Evolutionary conservation across 2,113 vertebrate species (phyloP), one percentile per base, ranked within the genome.

Genomic region (Rana temporaria): DNA sequence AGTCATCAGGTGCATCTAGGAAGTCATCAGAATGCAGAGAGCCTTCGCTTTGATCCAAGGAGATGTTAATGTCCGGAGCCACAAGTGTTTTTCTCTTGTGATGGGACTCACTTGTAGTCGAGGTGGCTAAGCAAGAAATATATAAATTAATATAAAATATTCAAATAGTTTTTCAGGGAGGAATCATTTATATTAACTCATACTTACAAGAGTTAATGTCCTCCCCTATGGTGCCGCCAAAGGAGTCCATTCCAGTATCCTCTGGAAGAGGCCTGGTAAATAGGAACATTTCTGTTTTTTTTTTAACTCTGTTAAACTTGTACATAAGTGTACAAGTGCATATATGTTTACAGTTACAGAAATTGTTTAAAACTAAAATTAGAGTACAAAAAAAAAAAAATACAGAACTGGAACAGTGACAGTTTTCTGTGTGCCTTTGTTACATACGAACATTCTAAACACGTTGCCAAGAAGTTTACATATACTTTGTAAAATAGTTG

Each of bases 1-100:
- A 92, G 89, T 99, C 97, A 0, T 99, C 97, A 0, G 97, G 97
- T 0, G 97, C 98, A 86, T 99, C 98, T 89, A 98, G 81, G 86
- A 97, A 97, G 84, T 99, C 98, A 0, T 99, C 97, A 0, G 97
- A 99, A 84, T 98, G 90, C 86, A 99, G 87, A 7, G 97, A 99
- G 0, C 98, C 98, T 85, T 99, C 98, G 0, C 97, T 99, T 78
- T 97, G 98, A 85, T 99, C 98, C 90, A 99, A 89, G 18, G 98
- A 99, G 71, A 99, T 94, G 90, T 97, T 99, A 91, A 99, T 98
- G 81, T 99, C 96, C 0, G 98, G 98, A 4, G 98, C 98, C 0
- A 99, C 90, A 11, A 99, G 91, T 0, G 97, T 99, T 74, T 97
- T 97, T 0, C 96, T 86, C 86, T 98, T 98, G 6, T 92, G 93